These are phyloP conservation scores for Ephestia elutella DNA, from an alignment of 1,140 invertebrate genomes.

Conservation along the genomic window DNA sequence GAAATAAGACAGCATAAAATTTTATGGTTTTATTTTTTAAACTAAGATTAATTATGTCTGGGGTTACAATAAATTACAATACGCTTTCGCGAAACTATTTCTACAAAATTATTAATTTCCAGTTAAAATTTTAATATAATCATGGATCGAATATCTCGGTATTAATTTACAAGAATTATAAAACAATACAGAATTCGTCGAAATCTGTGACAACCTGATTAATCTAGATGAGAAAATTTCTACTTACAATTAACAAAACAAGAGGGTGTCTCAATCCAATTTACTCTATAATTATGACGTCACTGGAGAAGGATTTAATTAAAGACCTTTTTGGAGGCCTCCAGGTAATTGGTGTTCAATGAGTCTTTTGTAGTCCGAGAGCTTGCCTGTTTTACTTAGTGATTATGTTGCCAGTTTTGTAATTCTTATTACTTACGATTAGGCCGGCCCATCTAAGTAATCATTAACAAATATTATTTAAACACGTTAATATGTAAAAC, in stretches of 20 bases:
- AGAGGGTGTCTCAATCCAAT: slow-evolving; percentile 65
- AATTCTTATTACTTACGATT: neutral
- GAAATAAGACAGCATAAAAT: too few relatives aligned
- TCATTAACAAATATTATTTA: neutral
- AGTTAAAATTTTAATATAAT: neutral
- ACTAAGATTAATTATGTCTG: too few relatives aligned
- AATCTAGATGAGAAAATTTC: slow-evolving; percentile 57
- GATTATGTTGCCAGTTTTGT: slow-evolving; percentile 34
- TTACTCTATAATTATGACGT: slow-evolving; percentile 71
- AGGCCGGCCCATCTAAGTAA: neutral
- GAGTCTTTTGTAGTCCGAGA: slow-evolving; percentile 66
- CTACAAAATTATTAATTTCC: neutral
- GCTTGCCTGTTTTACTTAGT: slow-evolving; percentile 49
- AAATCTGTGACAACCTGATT: slow-evolving; percentile 37
- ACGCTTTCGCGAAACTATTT: too few relatives aligned
- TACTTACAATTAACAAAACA: slow-evolving; percentile 67
- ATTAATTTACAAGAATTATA: neutral
- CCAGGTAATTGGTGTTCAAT: slow-evolving; percentile 70
- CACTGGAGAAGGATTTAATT: slow-evolving; percentile 73
- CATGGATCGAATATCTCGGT: neutral
- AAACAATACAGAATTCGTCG: slow-evolving; percentile 8
- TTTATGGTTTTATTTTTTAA: too few relatives aligned
- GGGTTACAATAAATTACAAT: too few relatives aligned
- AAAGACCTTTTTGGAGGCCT: slow-evolving; percentile 68
- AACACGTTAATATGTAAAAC: too few relatives aligned